Evolutionary conservation across 2,888 invertebrate species (phyloP).

Genomic region (Coecobrya sp.): DNA sequence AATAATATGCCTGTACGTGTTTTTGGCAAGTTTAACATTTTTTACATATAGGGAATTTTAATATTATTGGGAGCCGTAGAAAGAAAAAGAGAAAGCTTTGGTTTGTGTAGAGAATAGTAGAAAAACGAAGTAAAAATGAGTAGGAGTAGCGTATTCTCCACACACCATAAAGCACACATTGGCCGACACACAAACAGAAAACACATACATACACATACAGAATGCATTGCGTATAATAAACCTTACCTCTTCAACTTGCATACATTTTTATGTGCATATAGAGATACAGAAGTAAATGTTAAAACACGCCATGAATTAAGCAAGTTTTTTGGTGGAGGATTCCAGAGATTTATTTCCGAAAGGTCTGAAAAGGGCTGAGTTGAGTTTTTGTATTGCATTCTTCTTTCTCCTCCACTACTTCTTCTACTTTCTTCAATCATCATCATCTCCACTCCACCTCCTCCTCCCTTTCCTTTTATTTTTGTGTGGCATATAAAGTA

Average conservation of each 20-base stretch:
- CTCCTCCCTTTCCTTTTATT: conserved; percentile 1
- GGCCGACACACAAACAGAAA: not conserved
- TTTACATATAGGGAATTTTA: not conserved
- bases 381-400: conserved; percentile 64
- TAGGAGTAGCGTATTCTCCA: not conserved
- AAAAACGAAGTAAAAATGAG: not conserved
- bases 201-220: not conserved
- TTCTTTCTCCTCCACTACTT: conserved; percentile 24
- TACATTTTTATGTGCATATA: not conserved
- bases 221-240: not conserved
- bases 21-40: conserved; percentile 59
- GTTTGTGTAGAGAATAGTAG: not conserved
- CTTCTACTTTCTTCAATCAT: not conserved
- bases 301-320: conserved; percentile 65
- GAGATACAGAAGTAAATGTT: not conserved
- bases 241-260: not conserved
- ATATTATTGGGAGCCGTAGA: not conserved
- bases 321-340: conserved; percentile 55
- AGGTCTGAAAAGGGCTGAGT: conserved; percentile 75
- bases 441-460: not conserved
- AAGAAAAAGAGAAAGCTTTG: not conserved
- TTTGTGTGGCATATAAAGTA: not conserved
- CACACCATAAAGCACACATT: conserved; percentile 19
- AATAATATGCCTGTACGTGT: not conserved
- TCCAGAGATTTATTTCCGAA: conserved; percentile 74